Evolutionary conservation across 2,113 vertebrate species (phyloP).

Genomic region (Limnothrissa miodon): DNA sequence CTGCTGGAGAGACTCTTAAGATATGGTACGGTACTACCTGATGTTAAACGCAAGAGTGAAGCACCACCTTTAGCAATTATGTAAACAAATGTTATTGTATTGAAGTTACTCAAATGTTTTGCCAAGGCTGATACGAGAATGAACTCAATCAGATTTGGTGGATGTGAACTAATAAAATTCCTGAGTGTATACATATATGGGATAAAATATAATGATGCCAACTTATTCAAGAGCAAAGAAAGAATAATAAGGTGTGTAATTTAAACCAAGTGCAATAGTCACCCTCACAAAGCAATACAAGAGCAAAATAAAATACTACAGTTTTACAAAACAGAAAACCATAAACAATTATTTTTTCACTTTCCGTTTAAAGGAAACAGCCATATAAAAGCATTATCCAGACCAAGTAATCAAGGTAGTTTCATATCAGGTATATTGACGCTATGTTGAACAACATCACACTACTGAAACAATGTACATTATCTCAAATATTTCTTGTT

Average conservation of each 20-base stretch:
- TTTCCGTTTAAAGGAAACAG: background rate
- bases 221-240: background rate
- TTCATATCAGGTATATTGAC: background rate
- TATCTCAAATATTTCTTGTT: background rate
- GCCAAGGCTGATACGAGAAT: background rate
- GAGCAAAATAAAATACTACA: background rate
- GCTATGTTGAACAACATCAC: background rate
- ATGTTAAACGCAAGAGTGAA: background rate
- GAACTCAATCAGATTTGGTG: background rate
- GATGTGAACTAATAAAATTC: conserved; percentile 8
- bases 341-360: background rate
- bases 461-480: conserved; percentile 3
- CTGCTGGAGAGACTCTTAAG: background rate
- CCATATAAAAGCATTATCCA: background rate
- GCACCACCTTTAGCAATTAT: background rate
- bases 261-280: background rate
- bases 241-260: background rate
- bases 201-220: background rate
- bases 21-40: background rate
- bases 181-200: background rate
- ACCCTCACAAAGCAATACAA: background rate
- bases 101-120: background rate
- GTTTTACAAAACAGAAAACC: conserved; percentile 9
- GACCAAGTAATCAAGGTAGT: background rate
- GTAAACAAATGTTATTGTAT: background rate